These are phyloP conservation scores for Heteromormyrus szaboi DNA, from an alignment of 2,797 vertebrate genomes.

Conservation along the genomic window DNA sequence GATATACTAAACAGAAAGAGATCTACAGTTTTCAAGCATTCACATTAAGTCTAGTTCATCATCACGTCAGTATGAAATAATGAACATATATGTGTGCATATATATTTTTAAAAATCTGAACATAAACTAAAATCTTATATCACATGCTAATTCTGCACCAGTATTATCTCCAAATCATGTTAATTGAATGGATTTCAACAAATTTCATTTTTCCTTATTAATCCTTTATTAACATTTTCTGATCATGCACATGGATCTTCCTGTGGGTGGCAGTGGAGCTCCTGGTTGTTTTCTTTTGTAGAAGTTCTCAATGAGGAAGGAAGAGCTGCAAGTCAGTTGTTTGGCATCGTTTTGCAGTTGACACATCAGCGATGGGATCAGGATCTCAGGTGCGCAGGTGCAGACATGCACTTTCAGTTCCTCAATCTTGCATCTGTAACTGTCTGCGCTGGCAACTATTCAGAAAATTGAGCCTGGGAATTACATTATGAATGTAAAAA, in stretches of 20 bases:
- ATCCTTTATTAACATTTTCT: background rate
- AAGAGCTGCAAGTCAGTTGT: slow-evolving; percentile 64
- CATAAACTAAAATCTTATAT: background rate
- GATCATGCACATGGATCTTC: background rate
- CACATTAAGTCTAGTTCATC: background rate
- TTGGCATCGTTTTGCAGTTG: slow-evolving; percentile 66
- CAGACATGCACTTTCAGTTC: slow-evolving; percentile 73
- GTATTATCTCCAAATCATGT: background rate
- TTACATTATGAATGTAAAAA: slow-evolving; percentile 29
- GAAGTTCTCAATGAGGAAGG: slow-evolving; percentile 73
- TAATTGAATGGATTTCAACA: background rate
- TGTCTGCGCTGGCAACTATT: slow-evolving; percentile 65
- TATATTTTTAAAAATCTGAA: background rate
- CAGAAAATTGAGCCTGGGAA: slow-evolving; percentile 34
- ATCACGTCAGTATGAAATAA: background rate
- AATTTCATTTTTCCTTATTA: background rate
- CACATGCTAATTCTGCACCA: background rate
- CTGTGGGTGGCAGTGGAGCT: slow-evolving; percentile 43
- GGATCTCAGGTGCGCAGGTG: slow-evolving; percentile 50
- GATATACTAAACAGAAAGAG: background rate
- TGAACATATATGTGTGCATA: background rate
- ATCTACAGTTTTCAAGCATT: background rate
- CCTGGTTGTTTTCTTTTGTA: slow-evolving; percentile 44
- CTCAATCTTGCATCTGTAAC: slow-evolving; percentile 62
- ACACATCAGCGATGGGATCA: slow-evolving; percentile 46